Base-by-base conservation (phyloP, 2,113 vertebrate genomes). In the Chloropsis cyanopogon region DNA sequence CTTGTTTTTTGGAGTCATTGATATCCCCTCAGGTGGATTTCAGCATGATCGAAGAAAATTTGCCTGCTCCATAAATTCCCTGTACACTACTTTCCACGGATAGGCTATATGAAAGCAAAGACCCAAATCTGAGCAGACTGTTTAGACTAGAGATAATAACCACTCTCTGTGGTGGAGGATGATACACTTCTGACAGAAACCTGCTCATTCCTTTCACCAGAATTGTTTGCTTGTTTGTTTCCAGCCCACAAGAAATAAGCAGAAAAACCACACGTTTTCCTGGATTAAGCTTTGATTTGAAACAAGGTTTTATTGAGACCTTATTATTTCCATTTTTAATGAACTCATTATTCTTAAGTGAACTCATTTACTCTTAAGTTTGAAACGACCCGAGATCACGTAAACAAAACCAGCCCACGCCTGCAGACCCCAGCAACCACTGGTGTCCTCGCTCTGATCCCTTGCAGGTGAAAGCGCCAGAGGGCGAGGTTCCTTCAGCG, bases 141-240 rank as follows among this genome's bases (percentile, higher is more conserved):
- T 84, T 82, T 76, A 86, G 66, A 39, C 46, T 77, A 22, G 19
- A 63, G 39, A 59, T 46, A 63, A 69, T 42, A 92, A 91, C 33
- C 23, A 10, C 70, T 83, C 60, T 91, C 46, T 70, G 44, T 6
- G 4, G 47, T 14, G 16, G 44, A 82, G 71, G 57, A 66, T 73
- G 76, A 86, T 50, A 66, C 23, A 52, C 87, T 73, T 80, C 68
- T 1, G 0, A 59, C 39, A 49, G 39, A 88, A 89, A 63, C 49
- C 14, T 90, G 28, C 23, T 59, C 28, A 1, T 77, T 81, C 65
- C 66, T 88, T 70, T 78, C 79, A 76, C 37, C 61, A 78, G 39
- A 86, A 86, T 25, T n/a, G 16, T 89, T 89, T 78, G 42, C 66
- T 91, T 93, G 69, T 84, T 90, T 94, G 44, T 76, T 85, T 88